Conservation (phyloP, 2,113 vertebrate species). For the Hippopotamus amphibius region DNA sequence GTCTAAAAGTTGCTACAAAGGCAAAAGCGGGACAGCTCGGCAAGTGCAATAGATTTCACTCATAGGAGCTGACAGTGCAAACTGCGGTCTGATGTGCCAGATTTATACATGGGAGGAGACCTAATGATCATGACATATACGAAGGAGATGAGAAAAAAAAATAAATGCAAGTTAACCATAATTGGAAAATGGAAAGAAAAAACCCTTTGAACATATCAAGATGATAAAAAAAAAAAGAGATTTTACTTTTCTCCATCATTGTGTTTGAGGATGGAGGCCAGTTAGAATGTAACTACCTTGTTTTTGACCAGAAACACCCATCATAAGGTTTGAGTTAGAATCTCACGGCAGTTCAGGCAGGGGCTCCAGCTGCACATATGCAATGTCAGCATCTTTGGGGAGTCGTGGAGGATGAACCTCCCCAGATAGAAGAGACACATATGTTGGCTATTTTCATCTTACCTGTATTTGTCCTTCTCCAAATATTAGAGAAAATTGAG, state of each 20-base stretch:
- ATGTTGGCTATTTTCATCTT: conserved; percentile 47
- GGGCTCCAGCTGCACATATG: background rate
- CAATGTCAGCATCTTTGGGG: background rate
- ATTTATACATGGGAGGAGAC: conserved; percentile 90
- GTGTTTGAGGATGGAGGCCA: conserved; percentile 57
- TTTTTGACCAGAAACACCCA: conserved; percentile 69
- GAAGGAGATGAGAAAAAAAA: conserved; percentile 85
- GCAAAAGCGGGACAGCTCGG: conserved; percentile 89
- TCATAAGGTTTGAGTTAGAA: conserved; percentile 36
- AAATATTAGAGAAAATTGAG: conserved; percentile 53
- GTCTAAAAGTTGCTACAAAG: conserved; percentile 95
- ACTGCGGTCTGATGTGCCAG: conserved; percentile 93
- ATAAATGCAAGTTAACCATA: conserved; percentile 88
- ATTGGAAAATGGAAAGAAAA: conserved; percentile 82
- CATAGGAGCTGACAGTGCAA: conserved; percentile 96
- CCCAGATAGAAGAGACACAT: background rate
- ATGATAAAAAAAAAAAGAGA: conserved; percentile 41
- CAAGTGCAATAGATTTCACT: conserved; percentile 93
- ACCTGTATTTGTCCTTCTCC: conserved; percentile 56
- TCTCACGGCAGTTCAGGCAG: conserved; percentile 1
- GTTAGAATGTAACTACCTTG: conserved; percentile 58
- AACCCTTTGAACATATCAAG: conserved; percentile 17
- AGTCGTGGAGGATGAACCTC: background rate
- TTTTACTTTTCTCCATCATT: conserved; percentile 27
- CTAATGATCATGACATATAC: conserved; percentile 87